These are phyloP conservation scores for Plemyria rubiginata DNA, from an alignment of 2,888 invertebrate genomes.

Conservation along the genomic window DNA sequence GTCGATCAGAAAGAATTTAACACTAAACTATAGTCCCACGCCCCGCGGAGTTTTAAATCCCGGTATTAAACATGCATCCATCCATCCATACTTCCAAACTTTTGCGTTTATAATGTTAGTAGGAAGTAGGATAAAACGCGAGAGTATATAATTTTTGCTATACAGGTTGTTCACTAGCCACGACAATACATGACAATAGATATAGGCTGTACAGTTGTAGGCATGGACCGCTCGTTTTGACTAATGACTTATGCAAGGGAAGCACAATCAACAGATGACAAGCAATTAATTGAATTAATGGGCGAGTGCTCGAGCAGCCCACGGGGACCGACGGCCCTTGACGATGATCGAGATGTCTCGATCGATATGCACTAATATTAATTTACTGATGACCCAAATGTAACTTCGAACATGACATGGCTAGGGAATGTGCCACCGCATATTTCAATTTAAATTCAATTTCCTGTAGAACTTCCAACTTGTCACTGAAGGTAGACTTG, in stretches of 20 bases:
- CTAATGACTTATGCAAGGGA: slow-evolving; percentile 68
- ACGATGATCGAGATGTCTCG: slow-evolving; percentile 33
- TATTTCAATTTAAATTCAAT: slow-evolving; percentile 3
- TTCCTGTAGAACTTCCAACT: background rate
- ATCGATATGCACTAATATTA: slow-evolving; percentile 30
- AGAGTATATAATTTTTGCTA: background rate
- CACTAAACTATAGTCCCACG: too few species aligned
- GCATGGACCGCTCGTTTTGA: slow-evolving; percentile 58
- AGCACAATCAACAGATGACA: slow-evolving; percentile 76
- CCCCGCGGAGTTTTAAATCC: too few species aligned
- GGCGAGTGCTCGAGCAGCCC: slow-evolving; percentile 43
- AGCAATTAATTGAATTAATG: slow-evolving; percentile 78
- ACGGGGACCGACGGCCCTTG: slow-evolving; percentile 26
- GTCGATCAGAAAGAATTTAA: too few species aligned
- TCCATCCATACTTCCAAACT: too few species aligned
- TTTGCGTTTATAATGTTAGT: too few species aligned
- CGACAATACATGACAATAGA: slow-evolving; percentile 17
- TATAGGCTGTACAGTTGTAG: slow-evolving; percentile 19
- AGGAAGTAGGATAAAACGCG: too few species aligned
- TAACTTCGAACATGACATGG: slow-evolving; percentile 1
- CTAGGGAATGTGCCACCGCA: background rate
- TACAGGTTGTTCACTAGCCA: background rate
- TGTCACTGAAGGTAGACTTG: background rate
- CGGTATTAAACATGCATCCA: too few species aligned
- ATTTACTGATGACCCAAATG: slow-evolving; percentile 25